Base-by-base conservation (phyloP, 2,113 vertebrate species). In the Mustela lutreola region DNA sequence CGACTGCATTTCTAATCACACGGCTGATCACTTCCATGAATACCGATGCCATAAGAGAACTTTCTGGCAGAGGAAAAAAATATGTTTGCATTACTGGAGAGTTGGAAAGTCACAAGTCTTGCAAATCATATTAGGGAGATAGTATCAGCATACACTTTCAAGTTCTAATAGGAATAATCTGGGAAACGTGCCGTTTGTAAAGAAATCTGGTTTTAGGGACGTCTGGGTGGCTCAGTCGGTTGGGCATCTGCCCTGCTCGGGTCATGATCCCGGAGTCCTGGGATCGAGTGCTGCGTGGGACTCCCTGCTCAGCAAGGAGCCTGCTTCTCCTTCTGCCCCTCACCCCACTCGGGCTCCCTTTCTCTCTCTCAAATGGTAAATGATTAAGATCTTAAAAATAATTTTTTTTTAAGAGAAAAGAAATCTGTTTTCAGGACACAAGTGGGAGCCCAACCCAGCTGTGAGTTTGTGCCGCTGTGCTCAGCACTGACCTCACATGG, bases 41-140 rank as follows among this genome's bases (percentile, higher is more conserved):
- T 36, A 33, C 33, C 19, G 31, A 22, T 78, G 63, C 48, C 48
- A 12, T 45, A 10, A 89, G 31, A 92, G 76, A 90, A 58, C 31
- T 63, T 18, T 36, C 45, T 42, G 16, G 58, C 76, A 87, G 76
- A n/a, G 56, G 10, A 36, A 33, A 45, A 86, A 45, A 15, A 14
- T 22, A 19, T 16, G 22, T 63, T 24, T n/a, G 80, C 67, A 24
- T 95, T 83, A 80, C 33, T 42, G 7, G 89, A 78, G 36, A 73
- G 62, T 21, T 33, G 26, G 21, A 82, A 83, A 88, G 33, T 81
- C 89, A 85, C 53, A 42, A 82, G 16, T 78, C 94, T 88, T 90
- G 11, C 42, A 86, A 58, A 70, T 92, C 39, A 31, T 21, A 19
- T 63, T 33, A 33, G 70, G 63, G 63, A 96, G 53, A 60, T 45